Percentiles rank a stretch among this genome's conserved stretches.
Conservation (phyloP, 2,888 invertebrate species). For the Epinotia ramella region DNA sequence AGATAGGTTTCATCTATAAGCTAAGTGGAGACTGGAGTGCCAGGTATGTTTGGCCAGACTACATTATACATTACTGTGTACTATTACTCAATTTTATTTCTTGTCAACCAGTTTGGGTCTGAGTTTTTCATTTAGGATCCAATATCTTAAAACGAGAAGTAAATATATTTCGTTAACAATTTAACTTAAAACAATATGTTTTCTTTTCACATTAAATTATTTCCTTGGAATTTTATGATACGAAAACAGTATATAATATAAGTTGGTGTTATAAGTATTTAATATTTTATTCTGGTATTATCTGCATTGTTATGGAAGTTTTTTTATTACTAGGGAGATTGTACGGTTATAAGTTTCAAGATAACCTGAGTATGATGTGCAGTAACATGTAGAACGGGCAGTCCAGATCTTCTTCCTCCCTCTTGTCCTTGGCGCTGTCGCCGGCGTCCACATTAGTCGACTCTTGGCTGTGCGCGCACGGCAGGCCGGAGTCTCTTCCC, state of each 20-base stretch:
- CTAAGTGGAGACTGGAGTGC: no score
- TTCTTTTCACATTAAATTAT: no score
- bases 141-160: neutral
- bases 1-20: no score
- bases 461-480: conserved; percentile 79
- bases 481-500: conserved; percentile 80
- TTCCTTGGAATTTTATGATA: no score
- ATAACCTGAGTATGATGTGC: conserved; percentile 87
- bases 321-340: neutral
- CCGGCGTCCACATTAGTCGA: conserved; percentile 78
- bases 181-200: no score
- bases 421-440: conserved; percentile 75
- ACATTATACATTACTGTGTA: neutral
- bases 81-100: no score
- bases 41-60: no score
- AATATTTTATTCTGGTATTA: no score
- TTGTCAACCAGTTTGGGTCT: neutral
- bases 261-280: no score
- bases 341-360: neutral
- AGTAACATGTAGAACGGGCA: conserved; percentile 90
- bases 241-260: no score
- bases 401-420: conserved; percentile 77
- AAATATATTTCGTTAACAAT: no score
- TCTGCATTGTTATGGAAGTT: neutral
- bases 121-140: neutral